These are phyloP conservation scores for Lycocerus yunnanus DNA, from an alignment of 2,888 invertebrate species.

Conservation along the genomic window DNA sequence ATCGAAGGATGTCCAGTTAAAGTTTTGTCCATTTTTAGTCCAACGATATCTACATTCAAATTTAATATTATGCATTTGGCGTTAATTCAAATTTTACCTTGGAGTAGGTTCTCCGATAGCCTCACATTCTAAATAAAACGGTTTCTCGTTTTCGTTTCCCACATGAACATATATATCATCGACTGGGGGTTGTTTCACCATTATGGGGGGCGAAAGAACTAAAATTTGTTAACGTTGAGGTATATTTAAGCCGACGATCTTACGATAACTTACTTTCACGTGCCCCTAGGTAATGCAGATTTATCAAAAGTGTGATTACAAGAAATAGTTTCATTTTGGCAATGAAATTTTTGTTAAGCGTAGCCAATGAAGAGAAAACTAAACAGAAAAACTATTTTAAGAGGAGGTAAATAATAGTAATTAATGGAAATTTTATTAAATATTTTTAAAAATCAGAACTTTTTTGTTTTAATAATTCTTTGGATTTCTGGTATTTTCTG, in stretches of 20 bases:
- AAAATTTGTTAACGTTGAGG: not conserved
- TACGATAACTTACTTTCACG: slow-evolving; percentile 21
- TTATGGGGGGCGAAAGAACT: slow-evolving; percentile 89
- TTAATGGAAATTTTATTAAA: no score
- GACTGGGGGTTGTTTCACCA: slow-evolving; percentile 88
- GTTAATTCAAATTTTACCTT: slow-evolving; percentile 61
- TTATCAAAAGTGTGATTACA: no score
- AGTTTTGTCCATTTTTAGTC: slow-evolving; percentile 95
- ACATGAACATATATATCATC: slow-evolving; percentile 70
- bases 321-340: not conserved
- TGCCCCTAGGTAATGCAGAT: not conserved
- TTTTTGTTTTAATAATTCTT: no score
- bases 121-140: slow-evolving; percentile 94
- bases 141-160: slow-evolving; percentile 77
- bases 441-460: no score
- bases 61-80: not conserved
- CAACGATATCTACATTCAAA: slow-evolving; percentile 72
- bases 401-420: no score
- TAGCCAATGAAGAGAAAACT: no score
- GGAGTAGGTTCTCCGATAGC: slow-evolving; percentile 95
- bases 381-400: no score
- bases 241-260: not conserved
- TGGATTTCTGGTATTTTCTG: no score
- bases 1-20: slow-evolving; percentile 92
- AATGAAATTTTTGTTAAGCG: no score